These are phyloP conservation scores for Spilogale gracilis DNA, from an alignment of 2,113 vertebrate species.

Conservation along the genomic window DNA sequence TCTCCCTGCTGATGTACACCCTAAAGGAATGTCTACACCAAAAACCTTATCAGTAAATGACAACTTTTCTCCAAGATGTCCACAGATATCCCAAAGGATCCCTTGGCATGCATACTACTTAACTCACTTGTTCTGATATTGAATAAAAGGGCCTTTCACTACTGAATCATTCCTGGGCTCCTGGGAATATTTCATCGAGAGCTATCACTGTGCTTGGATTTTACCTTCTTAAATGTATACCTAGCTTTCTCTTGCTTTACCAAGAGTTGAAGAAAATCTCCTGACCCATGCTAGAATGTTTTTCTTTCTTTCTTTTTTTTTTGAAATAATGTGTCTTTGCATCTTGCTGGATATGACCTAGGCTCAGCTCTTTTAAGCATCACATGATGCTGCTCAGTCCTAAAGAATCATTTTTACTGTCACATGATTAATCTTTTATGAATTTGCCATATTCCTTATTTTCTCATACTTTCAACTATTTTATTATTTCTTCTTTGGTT, in stretches of 20 bases:
- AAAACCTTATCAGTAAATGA: neutral
- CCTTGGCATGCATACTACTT: neutral
- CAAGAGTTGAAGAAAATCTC: neutral
- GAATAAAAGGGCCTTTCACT: neutral
- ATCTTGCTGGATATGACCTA: neutral
- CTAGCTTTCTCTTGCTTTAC: neutral
- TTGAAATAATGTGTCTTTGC: neutral
- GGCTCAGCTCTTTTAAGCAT: neutral
- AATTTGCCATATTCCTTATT: neutral
- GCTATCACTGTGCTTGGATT: neutral
- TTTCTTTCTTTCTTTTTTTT: neutral
- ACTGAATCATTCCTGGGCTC: neutral
- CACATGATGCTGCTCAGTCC: neutral
- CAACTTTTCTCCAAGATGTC: neutral
- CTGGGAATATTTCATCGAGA: neutral
- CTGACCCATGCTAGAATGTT: neutral
- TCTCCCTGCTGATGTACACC: neutral
- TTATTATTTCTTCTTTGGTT: neutral
- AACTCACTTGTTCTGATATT: neutral
- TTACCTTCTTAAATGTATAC: neutral
- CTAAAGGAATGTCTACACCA: slow-evolving; percentile 4
- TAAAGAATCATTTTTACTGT: neutral
- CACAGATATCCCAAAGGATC: neutral
- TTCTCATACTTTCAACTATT: neutral
- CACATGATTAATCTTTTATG: neutral